A percentile compares a stretch with the other conserved stretches of the same genome.
Evolutionary conservation across 64 coral and sea anemone species (phyloP).

Genomic region (Dendrophyllia cribrosa): DNA sequence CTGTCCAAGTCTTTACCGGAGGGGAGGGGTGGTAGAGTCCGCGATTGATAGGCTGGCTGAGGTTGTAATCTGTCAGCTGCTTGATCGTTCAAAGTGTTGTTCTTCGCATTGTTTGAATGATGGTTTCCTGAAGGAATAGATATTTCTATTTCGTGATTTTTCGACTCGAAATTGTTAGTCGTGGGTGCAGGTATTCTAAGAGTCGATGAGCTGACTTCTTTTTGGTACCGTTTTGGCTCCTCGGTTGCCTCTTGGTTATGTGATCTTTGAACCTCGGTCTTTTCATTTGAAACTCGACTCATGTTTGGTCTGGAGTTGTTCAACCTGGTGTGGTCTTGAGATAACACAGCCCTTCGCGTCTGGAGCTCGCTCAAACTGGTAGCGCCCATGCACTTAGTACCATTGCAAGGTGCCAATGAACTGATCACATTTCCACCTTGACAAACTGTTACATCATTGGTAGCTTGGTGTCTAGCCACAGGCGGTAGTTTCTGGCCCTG

Average conservation of each 20-base stretch:
- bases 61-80: not conserved
- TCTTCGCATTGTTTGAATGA: not conserved
- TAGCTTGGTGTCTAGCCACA: not conserved
- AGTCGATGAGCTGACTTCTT: not conserved
- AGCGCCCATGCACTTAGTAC: not conserved
- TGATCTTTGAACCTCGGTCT: not conserved
- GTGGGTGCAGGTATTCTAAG: not conserved
- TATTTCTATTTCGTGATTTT: not conserved
- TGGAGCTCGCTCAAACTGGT: not conserved
- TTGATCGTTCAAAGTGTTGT: not conserved
- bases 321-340: not conserved
- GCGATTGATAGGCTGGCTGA: not conserved
- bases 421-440: not conserved
- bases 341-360: not conserved
- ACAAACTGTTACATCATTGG: not conserved
- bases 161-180: not conserved
- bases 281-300: not conserved
- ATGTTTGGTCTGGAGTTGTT: not conserved
- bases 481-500: not conserved
- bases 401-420: not conserved
- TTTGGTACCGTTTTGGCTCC: not conserved
- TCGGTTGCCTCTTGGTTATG: not conserved
- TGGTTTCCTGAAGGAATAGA: not conserved
- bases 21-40: conserved; percentile 5
- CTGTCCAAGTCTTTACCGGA: not conserved